Percentiles rank a stretch among this genome's conserved stretches.
These are phyloP conservation scores for Collichthys lucidus DNA, from an alignment of 2,113 vertebrate genomes.

Conservation along the genomic window DNA sequence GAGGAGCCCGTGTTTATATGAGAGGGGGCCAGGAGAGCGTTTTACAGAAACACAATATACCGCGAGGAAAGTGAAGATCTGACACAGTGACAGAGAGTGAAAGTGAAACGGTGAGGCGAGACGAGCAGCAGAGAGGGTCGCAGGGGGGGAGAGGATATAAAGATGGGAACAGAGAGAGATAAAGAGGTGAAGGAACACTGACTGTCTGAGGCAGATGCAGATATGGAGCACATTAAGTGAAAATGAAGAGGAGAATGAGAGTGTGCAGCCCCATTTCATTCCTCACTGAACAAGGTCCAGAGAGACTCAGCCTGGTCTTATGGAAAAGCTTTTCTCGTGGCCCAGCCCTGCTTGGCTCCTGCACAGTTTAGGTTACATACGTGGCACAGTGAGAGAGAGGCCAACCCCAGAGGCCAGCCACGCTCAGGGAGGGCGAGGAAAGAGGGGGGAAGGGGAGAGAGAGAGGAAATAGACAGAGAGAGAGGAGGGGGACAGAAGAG, in stretches of 20 bases:
- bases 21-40: slow-evolving; percentile 42
- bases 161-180: background rate
- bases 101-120: slow-evolving; percentile 23
- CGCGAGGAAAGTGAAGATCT: slow-evolving; percentile 31
- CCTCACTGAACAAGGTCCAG: slow-evolving; percentile 44
- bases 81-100: slow-evolving; percentile 19
- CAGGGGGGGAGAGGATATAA: background rate
- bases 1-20: slow-evolving; percentile 71
- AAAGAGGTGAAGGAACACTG: background rate
- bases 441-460: background rate
- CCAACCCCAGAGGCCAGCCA: slow-evolving; percentile 54
- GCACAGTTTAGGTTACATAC: slow-evolving; percentile 72
- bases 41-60: slow-evolving; percentile 59
- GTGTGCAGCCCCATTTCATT: slow-evolving; percentile 38
- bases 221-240: slow-evolving; percentile 2
- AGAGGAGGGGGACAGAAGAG: slow-evolving; percentile 38
- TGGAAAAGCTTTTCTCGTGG: slow-evolving; percentile 57
- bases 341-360: slow-evolving; percentile 53
- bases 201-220: slow-evolving; percentile 22
- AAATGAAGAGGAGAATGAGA: slow-evolving; percentile 41
- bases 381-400: slow-evolving; percentile 57
- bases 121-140: background rate
- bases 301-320: slow-evolving; percentile 37
- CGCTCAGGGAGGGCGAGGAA: background rate
- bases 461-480: slow-evolving; percentile 17